Conservation (phyloP, 2,888 invertebrate genomes). For the Epinotia ramella region DNA sequence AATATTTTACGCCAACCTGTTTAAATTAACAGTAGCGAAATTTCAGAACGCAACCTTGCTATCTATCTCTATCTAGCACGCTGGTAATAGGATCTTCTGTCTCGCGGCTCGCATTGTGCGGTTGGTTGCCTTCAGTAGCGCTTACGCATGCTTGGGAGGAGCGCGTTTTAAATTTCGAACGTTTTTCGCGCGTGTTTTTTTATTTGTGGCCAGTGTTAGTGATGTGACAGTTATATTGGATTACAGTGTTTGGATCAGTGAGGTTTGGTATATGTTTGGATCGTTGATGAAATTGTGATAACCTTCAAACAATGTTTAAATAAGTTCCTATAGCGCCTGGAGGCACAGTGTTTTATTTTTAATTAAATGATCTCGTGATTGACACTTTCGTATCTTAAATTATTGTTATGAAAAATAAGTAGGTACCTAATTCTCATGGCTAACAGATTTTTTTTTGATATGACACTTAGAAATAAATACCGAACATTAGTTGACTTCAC, state of each 20-base stretch:
- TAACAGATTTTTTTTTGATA: too few relatives aligned
- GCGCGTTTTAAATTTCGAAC: conserved; percentile 67
- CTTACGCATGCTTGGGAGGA: conserved; percentile 70
- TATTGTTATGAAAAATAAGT: background rate
- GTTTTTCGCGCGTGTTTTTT: conserved; percentile 64
- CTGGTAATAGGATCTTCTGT: conserved; percentile 53
- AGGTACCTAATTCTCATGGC: too few relatives aligned
- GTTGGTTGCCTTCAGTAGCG: conserved; percentile 77
- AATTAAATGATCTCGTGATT: background rate
- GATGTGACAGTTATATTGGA: conserved; percentile 33
- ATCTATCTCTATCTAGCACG: conserved; percentile 55
- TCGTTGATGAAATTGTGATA: conserved; percentile 36
- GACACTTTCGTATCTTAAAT: background rate
- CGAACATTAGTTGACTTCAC: too few relatives aligned
- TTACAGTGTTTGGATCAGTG: conserved; percentile 40
- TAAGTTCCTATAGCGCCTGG: background rate
- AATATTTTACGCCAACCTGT: conserved; percentile 55
- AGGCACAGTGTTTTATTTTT: background rate
- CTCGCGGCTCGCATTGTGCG: conserved; percentile 60
- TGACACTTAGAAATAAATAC: too few relatives aligned
- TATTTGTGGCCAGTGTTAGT: conserved; percentile 39
- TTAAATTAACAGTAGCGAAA: conserved; percentile 57
- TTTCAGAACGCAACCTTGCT: conserved; percentile 63
- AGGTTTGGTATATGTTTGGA: conserved; percentile 23
- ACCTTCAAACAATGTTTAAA: background rate